Percentiles rank a stretch among this genome's conserved stretches.
These are phyloP conservation scores for Galemys pyrenaicus DNA, from an alignment of 2,113 vertebrate genomes.

Conservation along the genomic window DNA sequence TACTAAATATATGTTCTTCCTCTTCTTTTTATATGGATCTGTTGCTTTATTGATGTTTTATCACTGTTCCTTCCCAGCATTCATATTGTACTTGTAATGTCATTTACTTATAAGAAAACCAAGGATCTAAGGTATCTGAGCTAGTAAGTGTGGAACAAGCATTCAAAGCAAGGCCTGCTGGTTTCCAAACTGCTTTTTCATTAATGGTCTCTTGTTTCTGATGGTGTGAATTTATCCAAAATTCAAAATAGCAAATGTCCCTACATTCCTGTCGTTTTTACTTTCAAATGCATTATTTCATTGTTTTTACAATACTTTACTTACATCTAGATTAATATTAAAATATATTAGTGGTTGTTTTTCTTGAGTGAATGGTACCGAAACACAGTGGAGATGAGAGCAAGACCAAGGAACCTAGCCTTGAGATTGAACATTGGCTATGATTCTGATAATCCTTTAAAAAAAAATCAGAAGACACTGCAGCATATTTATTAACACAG, in stretches of 20 bases:
- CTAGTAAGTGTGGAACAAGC: neutral
- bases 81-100: neutral
- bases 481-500: neutral
- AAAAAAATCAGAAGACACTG: too few species aligned
- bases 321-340: neutral
- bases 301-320: neutral
- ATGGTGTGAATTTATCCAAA: neutral
- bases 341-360: neutral
- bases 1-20: neutral
- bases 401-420: neutral
- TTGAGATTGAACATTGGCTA: neutral
- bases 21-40: neutral
- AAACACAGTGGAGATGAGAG: neutral
- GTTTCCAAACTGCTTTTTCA: neutral
- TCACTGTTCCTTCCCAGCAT: neutral
- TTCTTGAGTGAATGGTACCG: neutral
- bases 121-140: neutral
- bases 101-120: neutral
- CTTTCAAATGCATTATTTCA: neutral
- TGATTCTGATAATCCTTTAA: neutral
- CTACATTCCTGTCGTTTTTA: neutral
- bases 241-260: neutral
- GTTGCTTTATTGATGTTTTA: neutral
- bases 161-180: neutral
- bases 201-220: neutral